These are phyloP conservation scores for Corythaeola cristata DNA, from an alignment of 2,113 vertebrate genomes.

Conservation along the genomic window DNA sequence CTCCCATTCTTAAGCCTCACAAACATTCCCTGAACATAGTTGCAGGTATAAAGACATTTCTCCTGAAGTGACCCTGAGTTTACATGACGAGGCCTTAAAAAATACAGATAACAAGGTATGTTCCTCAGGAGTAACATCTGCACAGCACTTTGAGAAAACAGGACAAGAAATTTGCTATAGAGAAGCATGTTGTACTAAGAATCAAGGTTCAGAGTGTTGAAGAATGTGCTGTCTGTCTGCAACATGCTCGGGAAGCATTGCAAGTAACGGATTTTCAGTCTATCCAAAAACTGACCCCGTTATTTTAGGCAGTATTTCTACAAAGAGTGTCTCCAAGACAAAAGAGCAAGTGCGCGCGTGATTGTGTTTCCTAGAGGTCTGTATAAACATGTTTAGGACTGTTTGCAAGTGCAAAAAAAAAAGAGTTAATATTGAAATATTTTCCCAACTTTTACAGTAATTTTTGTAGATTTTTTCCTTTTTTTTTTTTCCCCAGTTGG, in stretches of 20 bases:
- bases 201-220: not conserved
- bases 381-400: not conserved
- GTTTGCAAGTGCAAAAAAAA: not conserved
- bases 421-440: not conserved
- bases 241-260: not conserved
- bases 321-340: not conserved
- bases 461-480: not conserved
- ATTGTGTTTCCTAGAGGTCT: not conserved
- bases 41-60: not conserved
- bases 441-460: not conserved
- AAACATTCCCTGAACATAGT: not conserved
- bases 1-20: not conserved
- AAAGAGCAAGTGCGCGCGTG: not conserved
- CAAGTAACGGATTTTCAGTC: not conserved
- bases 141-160: not conserved
- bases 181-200: not conserved
- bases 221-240: not conserved
- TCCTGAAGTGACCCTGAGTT: not conserved
- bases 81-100: not conserved
- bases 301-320: not conserved
- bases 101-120: not conserved
- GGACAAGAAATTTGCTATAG: not conserved
- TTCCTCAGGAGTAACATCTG: not conserved
- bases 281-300: not conserved
- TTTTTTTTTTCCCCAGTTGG: no score